Evolutionary conservation across 2,797 vertebrate genomes (phyloP).

Genomic region (Coregonus ussuriensis): DNA sequence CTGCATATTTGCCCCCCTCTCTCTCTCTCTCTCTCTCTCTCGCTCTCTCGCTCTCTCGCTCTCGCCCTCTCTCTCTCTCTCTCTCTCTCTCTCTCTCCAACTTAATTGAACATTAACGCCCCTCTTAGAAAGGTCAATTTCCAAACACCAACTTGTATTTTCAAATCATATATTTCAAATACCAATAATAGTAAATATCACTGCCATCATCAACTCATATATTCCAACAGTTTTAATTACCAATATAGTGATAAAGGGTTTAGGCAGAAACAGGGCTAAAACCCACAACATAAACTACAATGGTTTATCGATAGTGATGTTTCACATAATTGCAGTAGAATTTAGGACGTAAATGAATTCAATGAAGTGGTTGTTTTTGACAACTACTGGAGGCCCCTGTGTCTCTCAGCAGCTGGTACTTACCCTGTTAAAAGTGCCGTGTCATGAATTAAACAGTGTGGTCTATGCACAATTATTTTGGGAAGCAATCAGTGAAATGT

Average conservation of each 20-base stretch:
- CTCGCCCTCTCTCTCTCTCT: constrained; percentile 37
- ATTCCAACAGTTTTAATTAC: not conserved
- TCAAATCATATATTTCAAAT: not conserved
- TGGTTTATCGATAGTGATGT: constrained; percentile 41
- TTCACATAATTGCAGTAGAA: constrained; percentile 30
- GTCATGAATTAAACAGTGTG: constrained; percentile 81
- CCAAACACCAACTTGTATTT: not conserved
- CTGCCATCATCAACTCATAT: not conserved
- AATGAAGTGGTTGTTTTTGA: constrained; percentile 65
- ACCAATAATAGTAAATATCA: too few species aligned
- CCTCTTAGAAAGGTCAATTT: constrained; percentile 71
- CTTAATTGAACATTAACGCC: constrained; percentile 80
- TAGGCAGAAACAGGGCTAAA: not conserved
- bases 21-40: constrained; percentile 53
- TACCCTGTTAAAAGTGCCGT: constrained; percentile 76
- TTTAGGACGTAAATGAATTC: constrained; percentile 63
- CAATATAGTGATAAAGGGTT: not conserved
- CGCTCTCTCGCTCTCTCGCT: constrained; percentile 35
- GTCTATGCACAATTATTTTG: constrained; percentile 73
- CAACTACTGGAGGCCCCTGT: constrained; percentile 61
- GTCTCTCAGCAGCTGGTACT: constrained; percentile 74
- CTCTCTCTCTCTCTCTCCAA: constrained; percentile 55
- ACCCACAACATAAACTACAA: constrained; percentile 8
- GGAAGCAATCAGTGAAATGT: constrained; percentile 78
- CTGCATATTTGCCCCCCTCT: constrained; percentile 69